These are phyloP conservation scores for Tinea trinotella DNA, from an alignment of 2,888 invertebrate genomes.

Conservation along the genomic window DNA sequence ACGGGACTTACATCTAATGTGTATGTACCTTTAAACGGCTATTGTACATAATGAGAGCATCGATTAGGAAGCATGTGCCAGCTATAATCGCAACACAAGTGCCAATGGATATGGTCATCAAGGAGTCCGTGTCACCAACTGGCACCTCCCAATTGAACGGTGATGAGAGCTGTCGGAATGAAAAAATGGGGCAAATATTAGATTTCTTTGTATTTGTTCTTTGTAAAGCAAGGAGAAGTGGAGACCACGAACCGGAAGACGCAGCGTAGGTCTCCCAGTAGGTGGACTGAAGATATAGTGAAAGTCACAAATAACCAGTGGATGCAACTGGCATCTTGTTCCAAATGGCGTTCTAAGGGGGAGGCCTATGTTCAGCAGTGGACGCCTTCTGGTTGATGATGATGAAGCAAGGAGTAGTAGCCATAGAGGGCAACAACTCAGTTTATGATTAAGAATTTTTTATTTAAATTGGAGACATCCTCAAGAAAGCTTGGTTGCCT, in stretches of 20 bases:
- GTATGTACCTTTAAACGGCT: background rate
- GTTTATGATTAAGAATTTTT: too few relatives aligned
- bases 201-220: background rate
- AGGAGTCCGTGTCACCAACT: conserved; percentile 43
- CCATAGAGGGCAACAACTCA: too few relatives aligned
- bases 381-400: too few relatives aligned
- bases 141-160: conserved; percentile 42
- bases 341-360: too few relatives aligned
- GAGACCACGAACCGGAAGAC: too few relatives aligned
- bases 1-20: background rate
- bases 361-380: too few relatives aligned
- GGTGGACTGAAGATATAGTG: too few relatives aligned
- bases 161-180: conserved; percentile 33
- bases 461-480: background rate
- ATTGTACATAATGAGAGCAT: background rate
- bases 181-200: background rate
- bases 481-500: too few relatives aligned
- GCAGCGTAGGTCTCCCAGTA: too few relatives aligned
- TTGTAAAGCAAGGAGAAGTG: background rate
- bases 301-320: too few relatives aligned
- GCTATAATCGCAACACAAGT: conserved; percentile 27
- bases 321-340: too few relatives aligned
- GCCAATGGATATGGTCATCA: conserved; percentile 34
- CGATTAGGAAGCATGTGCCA: background rate
- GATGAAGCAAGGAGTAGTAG: background rate